Base-by-base conservation (phyloP, 2,113 vertebrate species). In the Cavia aperea region DNA sequence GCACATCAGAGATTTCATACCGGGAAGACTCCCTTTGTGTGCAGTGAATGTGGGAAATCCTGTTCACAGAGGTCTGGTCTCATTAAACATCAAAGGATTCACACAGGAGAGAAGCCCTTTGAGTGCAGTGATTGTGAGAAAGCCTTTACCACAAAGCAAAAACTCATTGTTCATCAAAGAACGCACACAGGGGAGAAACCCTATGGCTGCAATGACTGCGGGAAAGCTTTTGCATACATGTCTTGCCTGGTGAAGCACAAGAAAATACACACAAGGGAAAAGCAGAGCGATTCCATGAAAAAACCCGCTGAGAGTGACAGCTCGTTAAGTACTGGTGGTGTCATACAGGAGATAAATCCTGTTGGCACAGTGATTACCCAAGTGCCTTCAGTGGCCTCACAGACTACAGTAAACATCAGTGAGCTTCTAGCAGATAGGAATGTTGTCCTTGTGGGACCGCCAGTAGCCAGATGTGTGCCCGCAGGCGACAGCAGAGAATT, bases 11-110 rank as follows among this genome's bases (percentile, higher is more conserved):
- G 94, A 75, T 91, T 94, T 91, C 95, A 94, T 84, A 96, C 95
- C 1, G 95, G 96, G 46, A 95, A 89, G 60, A 94, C 86, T 3
- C 96, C 96, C 1, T 96, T 95, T 29, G 81, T 93, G 23, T 97
- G 95, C 24, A 90, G 79, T 0, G 93, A 96, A 36, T 97, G 96
- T 73, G 96, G 96, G 49, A 97, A 96, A 58, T 84, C 90, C 46
- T 97, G 86, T 86, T 95, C 90, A 13, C 95, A 95, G 56, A 93
- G 79, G 60, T 93, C 93, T 1, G 88, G 94, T 82, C 94, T 96
- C 73, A 95, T 94, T 79, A 54, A 54, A 79, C 77, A 79, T 79
- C 77, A 79, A 36, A 79, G 49, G 49, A 79, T 79, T 54, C 77
- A 79, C 49, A 54, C 77, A 11, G 77, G 77, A 33, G 77, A 79